A percentile compares a stretch with the other conserved stretches of the same genome.
Evolutionary conservation across 2,797 vertebrate species (phyloP).

Genomic region (Micromesistius poutassou): DNA sequence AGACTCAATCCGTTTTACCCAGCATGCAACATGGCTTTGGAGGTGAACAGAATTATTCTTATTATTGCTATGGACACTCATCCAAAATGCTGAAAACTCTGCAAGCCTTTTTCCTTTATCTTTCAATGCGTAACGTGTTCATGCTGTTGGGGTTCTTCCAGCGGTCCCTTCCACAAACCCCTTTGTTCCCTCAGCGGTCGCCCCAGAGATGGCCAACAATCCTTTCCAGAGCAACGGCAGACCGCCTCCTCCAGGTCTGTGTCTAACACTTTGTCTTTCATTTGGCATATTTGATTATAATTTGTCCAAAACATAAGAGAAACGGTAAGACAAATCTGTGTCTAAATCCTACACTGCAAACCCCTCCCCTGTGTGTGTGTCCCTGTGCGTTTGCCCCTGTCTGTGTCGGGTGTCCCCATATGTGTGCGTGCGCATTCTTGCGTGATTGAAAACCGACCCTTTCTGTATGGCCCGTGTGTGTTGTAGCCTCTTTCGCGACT

Average conservation of each 20-base stretch:
- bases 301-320: neutral
- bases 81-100: neutral
- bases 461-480: conserved; percentile 37
- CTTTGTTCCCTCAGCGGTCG: conserved; percentile 86
- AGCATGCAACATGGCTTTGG: conserved; percentile 87
- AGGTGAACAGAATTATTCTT: conserved; percentile 69
- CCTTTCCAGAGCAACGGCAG: conserved; percentile 93
- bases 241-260: conserved; percentile 74
- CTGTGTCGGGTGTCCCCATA: conserved; percentile 6
- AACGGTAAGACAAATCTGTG: neutral
- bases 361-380: conserved; percentile 38
- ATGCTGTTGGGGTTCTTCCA: conserved; percentile 45
- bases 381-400: conserved; percentile 14
- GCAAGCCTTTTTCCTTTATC: neutral
- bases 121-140: neutral
- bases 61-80: neutral
- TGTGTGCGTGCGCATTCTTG: conserved; percentile 31
- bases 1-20: conserved; percentile 81
- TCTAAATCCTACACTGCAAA: neutral
- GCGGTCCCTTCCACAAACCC: conserved; percentile 91
- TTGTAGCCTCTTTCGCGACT: conserved; percentile 85
- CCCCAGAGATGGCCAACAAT: conserved; percentile 89
- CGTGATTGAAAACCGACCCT: neutral
- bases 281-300: neutral
- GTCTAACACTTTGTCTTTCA: neutral